Evolutionary conservation across 2,888 invertebrate species (phyloP).

Genomic region (Nymphalis polychloros): DNA sequence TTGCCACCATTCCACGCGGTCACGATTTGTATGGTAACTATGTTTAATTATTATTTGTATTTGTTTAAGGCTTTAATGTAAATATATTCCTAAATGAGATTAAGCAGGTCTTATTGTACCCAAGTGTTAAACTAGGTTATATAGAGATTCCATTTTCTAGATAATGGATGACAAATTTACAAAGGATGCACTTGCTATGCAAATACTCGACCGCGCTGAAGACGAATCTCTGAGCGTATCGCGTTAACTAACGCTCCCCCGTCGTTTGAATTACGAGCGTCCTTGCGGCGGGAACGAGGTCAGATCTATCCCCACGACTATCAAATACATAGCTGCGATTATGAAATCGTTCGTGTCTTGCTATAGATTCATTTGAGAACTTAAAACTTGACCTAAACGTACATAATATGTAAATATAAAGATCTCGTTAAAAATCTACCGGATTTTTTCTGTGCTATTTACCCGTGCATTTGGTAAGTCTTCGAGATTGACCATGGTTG

Average conservation of each 20-base stretch:
- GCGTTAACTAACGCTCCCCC: conserved; percentile 22
- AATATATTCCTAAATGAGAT: background rate
- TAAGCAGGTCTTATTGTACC: conserved; percentile 10
- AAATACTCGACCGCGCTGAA: conserved; percentile 21
- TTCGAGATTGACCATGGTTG: no score
- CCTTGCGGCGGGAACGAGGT: conserved; percentile 11
- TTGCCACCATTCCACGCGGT: no score
- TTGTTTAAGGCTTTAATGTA: no score
- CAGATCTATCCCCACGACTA: background rate
- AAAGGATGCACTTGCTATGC: conserved; percentile 29
- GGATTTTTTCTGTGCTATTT: no score
- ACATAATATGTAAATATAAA: no score
- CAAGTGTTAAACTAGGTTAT: background rate
- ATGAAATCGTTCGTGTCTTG: background rate
- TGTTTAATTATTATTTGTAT: no score
- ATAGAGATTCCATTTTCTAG: conserved; percentile 24
- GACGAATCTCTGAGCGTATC: conserved; percentile 19
- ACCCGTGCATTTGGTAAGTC: no score
- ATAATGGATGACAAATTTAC: conserved; percentile 29
- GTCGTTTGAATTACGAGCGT: conserved; percentile 6
- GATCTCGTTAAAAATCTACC: no score
- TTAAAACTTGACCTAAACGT: no score
- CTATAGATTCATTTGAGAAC: background rate
- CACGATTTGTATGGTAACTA: no score
- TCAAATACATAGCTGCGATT: background rate